These are phyloP conservation scores for Emydoidea blandingii DNA, from an alignment of 2,797 vertebrate genomes.

Conservation along the genomic window DNA sequence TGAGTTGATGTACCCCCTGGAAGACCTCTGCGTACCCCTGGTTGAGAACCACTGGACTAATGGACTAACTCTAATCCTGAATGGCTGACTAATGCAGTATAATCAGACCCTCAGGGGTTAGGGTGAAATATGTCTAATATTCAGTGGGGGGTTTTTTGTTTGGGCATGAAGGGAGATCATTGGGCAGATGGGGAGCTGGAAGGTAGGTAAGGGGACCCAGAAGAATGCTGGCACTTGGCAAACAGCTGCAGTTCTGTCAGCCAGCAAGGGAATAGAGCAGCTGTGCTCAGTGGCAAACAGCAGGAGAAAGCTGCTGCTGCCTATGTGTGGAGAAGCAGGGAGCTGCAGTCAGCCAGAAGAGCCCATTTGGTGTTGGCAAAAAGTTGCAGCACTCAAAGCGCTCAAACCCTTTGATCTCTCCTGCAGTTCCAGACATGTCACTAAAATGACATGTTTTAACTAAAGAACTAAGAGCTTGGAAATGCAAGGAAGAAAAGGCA, in stretches of 20 bases:
- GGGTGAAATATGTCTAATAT: not conserved
- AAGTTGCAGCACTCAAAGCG: fast-evolving
- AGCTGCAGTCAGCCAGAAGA: fast-evolving
- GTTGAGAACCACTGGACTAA: not conserved
- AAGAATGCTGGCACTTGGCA: not conserved
- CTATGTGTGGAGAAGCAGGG: not conserved
- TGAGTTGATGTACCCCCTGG: no score
- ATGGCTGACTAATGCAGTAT: not conserved
- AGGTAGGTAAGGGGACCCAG: not conserved
- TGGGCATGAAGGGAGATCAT: no score
- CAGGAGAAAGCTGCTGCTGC: not conserved
- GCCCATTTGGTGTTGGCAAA: not conserved
- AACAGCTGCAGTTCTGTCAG: fast-evolving
- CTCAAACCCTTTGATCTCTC: not conserved
- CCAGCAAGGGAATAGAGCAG: fast-evolving
- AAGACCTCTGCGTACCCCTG: no score
- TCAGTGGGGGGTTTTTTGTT: not conserved
- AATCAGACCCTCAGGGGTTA: not conserved
- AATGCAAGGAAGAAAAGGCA: not conserved
- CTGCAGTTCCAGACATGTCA: not conserved
- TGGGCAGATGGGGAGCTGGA: no score
- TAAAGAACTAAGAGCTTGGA: not conserved
- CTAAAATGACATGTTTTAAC: not conserved
- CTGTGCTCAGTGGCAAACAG: fast-evolving
- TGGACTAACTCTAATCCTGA: not conserved